Evolutionary conservation across 30 jellyfish, hydroid and myxozoan species (phyloP).

Genomic region (Hydractinia echinata): DNA sequence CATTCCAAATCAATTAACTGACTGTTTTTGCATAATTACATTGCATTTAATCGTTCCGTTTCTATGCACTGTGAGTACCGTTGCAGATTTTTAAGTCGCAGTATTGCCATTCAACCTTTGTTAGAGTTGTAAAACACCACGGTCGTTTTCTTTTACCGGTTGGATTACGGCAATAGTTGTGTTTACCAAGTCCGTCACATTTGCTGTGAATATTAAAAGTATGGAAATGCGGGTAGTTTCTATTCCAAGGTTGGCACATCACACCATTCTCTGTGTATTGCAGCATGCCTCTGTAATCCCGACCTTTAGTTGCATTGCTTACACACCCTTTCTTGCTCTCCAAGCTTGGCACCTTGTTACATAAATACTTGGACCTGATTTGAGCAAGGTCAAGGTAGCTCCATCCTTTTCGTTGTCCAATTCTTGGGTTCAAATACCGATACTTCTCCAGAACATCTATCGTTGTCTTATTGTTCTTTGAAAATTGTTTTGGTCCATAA

Average conservation of each 20-base stretch:
- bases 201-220: constrained; percentile 36
- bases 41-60: no score
- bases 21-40: no score
- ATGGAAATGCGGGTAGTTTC: constrained; percentile 55
- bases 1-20: no score
- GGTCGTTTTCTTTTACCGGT: constrained; percentile 69
- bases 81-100: constrained; percentile 64
- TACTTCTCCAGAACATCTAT: no score
- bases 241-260: constrained; percentile 68
- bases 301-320: constrained; percentile 42
- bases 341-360: constrained; percentile 49
- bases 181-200: constrained; percentile 51
- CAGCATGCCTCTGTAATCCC: constrained; percentile 68
- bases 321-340: constrained; percentile 33
- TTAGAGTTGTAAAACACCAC: constrained; percentile 76
- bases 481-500: no score
- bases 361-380: constrained; percentile 56
- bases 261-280: constrained; percentile 66
- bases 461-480: no score
- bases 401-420: constrained; percentile 17
- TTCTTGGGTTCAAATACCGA: no score
- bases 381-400: constrained; percentile 72
- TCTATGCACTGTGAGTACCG: no score
- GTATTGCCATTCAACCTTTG: constrained; percentile 57
- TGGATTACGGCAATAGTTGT: constrained; percentile 67